Evolutionary conservation across 2,113 vertebrate genomes (phyloP).

Genomic region (Numida meleagris): DNA sequence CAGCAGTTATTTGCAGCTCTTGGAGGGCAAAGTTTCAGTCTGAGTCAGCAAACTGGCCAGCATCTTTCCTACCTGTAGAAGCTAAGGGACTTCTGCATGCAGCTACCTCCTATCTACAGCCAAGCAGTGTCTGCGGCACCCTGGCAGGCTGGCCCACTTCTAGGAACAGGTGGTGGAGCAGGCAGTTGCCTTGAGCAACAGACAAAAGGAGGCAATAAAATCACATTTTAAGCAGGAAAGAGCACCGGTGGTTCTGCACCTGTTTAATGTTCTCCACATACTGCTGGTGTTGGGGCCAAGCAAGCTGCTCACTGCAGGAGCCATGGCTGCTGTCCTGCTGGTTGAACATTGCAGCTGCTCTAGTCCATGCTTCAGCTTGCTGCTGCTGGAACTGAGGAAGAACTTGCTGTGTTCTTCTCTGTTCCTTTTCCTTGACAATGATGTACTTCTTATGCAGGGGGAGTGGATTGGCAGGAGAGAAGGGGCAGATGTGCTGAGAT

Average conservation of each 20-base stretch:
- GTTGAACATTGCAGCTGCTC: background rate
- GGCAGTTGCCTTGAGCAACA: conserved; percentile 47
- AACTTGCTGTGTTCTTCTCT: conserved; percentile 6
- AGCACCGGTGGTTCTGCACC: conserved; percentile 23
- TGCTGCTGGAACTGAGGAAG: background rate
- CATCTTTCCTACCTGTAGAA: background rate
- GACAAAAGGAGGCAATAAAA: conserved; percentile 49
- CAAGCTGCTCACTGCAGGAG: background rate
- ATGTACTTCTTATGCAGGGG: background rate
- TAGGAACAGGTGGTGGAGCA: background rate
- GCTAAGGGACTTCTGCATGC: background rate
- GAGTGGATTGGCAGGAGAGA: conserved; percentile 42
- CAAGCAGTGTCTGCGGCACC: background rate
- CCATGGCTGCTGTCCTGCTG: background rate
- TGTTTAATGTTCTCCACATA: background rate
- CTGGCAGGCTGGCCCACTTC: conserved; percentile 53
- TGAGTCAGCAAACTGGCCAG: background rate
- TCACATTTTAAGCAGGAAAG: conserved; percentile 32
- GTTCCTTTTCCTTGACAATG: conserved; percentile 3
- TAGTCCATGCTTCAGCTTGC: background rate
- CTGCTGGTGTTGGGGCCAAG: background rate
- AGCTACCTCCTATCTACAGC: background rate
- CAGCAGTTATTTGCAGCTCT: background rate
- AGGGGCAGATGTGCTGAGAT: conserved; percentile 56
- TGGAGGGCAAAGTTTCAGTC: background rate